A percentile compares a stretch with the other conserved stretches of the same genome.
These are phyloP conservation scores for Brachionus rotundiformis DNA, from an alignment of 1,140 invertebrate genomes.

Conservation along the genomic window DNA sequence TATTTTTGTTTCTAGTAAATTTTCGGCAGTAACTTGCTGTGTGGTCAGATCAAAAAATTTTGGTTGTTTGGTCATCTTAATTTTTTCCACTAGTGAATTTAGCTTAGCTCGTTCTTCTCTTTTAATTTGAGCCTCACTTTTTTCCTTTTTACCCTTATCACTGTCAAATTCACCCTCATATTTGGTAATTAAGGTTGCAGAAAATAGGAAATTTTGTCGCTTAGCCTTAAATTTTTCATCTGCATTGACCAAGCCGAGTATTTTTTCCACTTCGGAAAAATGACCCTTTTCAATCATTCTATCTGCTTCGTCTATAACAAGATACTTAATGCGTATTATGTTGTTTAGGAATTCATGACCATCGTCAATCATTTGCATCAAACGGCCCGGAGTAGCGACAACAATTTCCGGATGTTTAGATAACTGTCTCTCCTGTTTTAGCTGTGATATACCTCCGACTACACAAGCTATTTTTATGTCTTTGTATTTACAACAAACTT, in stretches of 20 bases:
- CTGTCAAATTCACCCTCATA: not conserved
- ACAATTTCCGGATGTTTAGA: constrained; percentile 78
- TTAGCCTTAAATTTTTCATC: constrained; percentile 81
- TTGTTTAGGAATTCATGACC: constrained; percentile 47
- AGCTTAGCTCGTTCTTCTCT: constrained; percentile 63
- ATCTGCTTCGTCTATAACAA: constrained; percentile 83
- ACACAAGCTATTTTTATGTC: constrained; percentile 55
- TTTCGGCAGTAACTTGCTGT: constrained; percentile 74
- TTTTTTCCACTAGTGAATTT: constrained; percentile 54
- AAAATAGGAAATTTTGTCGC: constrained; percentile 93
- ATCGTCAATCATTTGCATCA: constrained; percentile 45
- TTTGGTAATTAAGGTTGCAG: constrained; percentile 82
- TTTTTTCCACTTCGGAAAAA: constrained; percentile 83
- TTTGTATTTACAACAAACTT: constrained; percentile 65
- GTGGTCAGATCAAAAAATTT: constrained; percentile 89
- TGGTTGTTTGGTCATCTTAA: constrained; percentile 78
- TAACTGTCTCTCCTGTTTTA: constrained; percentile 83
- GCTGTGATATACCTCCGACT: constrained; percentile 66
- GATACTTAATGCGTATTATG: not conserved
- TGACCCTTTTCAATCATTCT: constrained; percentile 95
- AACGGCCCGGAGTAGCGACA: constrained; percentile 47
- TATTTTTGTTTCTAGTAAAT: constrained; percentile 79
- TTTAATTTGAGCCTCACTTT: constrained; percentile 18
- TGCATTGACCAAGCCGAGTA: constrained; percentile 72
- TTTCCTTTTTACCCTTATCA: constrained; percentile 30